Evolutionary conservation across 2,888 invertebrate genomes (phyloP).

Genomic region (Trachelus tabidus): DNA sequence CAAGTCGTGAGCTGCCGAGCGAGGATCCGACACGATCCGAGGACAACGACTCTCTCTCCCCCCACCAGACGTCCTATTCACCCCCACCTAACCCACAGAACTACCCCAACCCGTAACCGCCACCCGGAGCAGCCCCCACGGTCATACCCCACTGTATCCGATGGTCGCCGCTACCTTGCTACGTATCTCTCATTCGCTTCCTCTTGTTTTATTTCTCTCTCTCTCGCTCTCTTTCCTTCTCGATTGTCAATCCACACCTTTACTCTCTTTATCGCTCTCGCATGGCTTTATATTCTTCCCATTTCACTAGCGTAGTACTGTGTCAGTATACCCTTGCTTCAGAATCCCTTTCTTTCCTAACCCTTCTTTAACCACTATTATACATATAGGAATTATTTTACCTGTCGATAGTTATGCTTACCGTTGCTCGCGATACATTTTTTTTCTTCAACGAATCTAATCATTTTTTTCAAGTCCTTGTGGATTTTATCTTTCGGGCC

Average conservation of each 20-base stretch:
- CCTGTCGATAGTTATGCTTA: not conserved
- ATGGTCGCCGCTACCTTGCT: not conserved
- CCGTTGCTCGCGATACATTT: not conserved
- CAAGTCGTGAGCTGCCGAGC: slow-evolving; percentile 36
- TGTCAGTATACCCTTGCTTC: not conserved
- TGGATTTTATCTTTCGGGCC: not conserved
- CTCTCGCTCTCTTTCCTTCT: not conserved
- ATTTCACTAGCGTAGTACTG: not conserved
- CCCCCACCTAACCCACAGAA: not conserved
- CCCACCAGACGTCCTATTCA: not conserved
- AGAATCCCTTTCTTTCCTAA: not conserved
- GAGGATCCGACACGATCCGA: slow-evolving; percentile 40
- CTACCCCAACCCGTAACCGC: not conserved
- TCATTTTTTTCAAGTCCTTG: not conserved
- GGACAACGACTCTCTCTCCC: slow-evolving; percentile 57
- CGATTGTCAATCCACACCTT: too few species aligned
- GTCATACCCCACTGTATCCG: not conserved
- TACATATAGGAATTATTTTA: not conserved
- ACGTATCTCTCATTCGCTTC: not conserved
- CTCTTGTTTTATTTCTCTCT: not conserved
- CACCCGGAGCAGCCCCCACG: not conserved
- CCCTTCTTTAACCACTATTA: not conserved
- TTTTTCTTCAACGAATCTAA: too few species aligned
- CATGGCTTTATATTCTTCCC: not conserved
- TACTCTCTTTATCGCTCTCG: too few species aligned